Evolutionary conservation across 2,888 invertebrate species (phyloP), one percentile per base, ranked within the genome.

Genomic region (Apoderus coryli): DNA sequence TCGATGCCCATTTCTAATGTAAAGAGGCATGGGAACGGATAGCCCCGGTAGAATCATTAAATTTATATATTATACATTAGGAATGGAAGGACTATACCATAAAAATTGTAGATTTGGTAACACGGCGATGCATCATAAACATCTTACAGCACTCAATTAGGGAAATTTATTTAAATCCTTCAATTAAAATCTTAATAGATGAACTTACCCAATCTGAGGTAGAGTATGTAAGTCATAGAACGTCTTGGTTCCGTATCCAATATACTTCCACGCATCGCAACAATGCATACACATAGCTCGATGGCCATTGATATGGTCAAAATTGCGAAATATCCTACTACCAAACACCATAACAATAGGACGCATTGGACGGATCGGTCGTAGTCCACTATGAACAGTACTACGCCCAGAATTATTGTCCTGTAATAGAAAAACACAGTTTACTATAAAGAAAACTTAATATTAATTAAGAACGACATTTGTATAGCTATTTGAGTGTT

Each of bases 251-350:
- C 65, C n/a, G 75, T 73, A 50, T 81, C 74, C 45, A 85, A 63
- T 46, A 85, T 84, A 50, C 78, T 76, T 35, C 85, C 85, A 40
- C 79, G 64, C 60, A 80, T 71, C 38, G 82, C 78, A 39, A 81
- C 67, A 48, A 73, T 62, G 49, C 77, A 76, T 45, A 84, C 75
- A 45, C 67, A 65, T 37, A 72, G 61, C 58, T 85, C 85, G 43
- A 77, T 61, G 38, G 71, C 54, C 61, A 73, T 64, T 36, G 69
- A 70, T 44, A 60, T 54, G 14, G 61, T 56, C 38, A 76, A 59
- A 37, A 77, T 63, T 25, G 57, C 62, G 42, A 72, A 53, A 54
- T 75, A 74, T 29, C 71, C 73, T 22, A 75, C 49, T 26, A 75
- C 57, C 48, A 73, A 68, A 38, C 65, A 58, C 63, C 68, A 62